Conservation (phyloP, 1,140 invertebrate species). For the Anastatus disparis region DNA sequence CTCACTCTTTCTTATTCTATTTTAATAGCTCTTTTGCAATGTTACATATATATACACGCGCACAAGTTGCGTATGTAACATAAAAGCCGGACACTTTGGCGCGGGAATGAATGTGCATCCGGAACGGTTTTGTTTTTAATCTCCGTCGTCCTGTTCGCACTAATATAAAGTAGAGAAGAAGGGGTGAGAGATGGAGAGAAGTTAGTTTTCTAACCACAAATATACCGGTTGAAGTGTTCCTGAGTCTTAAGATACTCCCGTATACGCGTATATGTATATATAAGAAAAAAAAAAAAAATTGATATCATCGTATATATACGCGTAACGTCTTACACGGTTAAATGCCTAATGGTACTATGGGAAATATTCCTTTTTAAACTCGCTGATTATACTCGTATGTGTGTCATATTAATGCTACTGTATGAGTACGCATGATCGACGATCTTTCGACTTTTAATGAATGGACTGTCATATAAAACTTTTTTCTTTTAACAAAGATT, state of each 20-base stretch:
- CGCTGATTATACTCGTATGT: neutral
- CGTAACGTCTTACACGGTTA: no score
- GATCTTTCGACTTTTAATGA: conserved; percentile 5
- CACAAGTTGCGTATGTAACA: no score
- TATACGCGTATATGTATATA: no score
- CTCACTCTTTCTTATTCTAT: no score
- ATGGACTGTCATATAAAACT: no score
- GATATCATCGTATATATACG: no score
- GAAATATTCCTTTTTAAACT: neutral
- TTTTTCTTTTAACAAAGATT: no score
- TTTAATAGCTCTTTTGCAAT: no score
- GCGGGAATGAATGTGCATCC: conserved; percentile 18
- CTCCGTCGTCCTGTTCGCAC: neutral
- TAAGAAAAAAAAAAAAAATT: no score
- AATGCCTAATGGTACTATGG: conserved; percentile 10
- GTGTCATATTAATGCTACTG: no score
- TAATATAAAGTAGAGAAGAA: neutral
- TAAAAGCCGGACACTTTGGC: neutral
- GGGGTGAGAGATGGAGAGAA: neutral
- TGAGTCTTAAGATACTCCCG: no score
- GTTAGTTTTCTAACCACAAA: neutral
- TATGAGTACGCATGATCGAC: conserved; percentile 22
- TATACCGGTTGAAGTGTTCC: conserved; percentile 37
- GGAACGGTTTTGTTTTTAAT: conserved; percentile 26
- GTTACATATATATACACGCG: no score